phyloP scores from a whole-genome alignment of 2,888 invertebrate genomes.

The Oegoconia quadripuncta region DNA sequence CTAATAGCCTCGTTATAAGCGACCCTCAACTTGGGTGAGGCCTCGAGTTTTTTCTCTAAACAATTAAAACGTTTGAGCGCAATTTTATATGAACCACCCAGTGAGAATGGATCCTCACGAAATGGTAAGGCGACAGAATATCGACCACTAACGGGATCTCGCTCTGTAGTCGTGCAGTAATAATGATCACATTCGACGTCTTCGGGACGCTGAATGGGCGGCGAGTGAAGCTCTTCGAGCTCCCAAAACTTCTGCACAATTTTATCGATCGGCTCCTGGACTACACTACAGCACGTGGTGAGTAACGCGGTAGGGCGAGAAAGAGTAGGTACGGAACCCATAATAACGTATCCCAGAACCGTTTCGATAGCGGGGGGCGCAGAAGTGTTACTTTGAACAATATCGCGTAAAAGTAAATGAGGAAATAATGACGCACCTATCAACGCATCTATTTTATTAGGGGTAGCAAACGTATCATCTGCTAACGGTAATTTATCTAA shows the following conservation, averaged over 20 bases:
- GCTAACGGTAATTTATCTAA: not conserved
- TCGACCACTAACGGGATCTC: slow-evolving; percentile 12
- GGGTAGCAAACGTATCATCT: not conserved
- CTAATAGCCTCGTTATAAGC: slow-evolving; percentile 16
- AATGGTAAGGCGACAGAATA: slow-evolving; percentile 15
- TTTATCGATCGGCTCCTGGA: slow-evolving; percentile 5
- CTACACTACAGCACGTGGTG: slow-evolving; percentile 7
- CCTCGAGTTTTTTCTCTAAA: slow-evolving; percentile 14
- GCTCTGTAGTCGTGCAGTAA: slow-evolving; percentile 9
- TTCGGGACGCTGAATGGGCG: slow-evolving; percentile 5
- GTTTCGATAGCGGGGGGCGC: slow-evolving; percentile 10
- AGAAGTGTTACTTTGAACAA: too few relatives aligned
- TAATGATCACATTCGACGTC: slow-evolving; percentile 16
- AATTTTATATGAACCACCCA: slow-evolving; percentile 13
- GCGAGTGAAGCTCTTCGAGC: slow-evolving; percentile 6
- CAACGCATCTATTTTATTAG: not conserved
- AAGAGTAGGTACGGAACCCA: slow-evolving; percentile 13
- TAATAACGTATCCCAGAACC: slow-evolving; percentile 14
- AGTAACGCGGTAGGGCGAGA: not conserved
- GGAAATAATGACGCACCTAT: not conserved
- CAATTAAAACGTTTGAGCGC: slow-evolving; percentile 11
- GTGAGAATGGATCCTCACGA: slow-evolving; percentile 5
- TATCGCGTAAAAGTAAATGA: not conserved
- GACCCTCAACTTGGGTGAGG: slow-evolving; percentile 1
- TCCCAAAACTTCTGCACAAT: slow-evolving; percentile 10